Percentiles rank a stretch among this genome's conserved stretches.
Conservation (phyloP, 1,140 invertebrate species). For the Cephus cinctus region DNA sequence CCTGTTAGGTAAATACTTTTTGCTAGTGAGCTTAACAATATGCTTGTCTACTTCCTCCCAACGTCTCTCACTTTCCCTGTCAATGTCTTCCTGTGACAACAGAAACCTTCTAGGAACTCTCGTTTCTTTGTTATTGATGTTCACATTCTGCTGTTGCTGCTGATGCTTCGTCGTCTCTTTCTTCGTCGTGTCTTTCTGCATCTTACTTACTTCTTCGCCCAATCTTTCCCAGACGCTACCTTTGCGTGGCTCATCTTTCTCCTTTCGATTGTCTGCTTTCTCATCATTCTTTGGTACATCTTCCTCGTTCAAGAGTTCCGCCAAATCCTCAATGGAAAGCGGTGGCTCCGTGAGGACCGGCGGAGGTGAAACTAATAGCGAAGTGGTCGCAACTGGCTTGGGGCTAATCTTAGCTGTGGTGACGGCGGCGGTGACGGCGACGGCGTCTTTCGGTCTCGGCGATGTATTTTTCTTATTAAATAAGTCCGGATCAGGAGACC, state of each 20-base stretch:
- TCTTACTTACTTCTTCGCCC: not conserved
- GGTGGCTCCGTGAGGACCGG: conserved; percentile 28
- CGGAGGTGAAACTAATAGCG: conserved; percentile 30
- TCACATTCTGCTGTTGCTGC: not conserved
- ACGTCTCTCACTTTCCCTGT: conserved; percentile 25
- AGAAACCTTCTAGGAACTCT: conserved; percentile 4
- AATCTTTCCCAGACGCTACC: conserved; percentile 2
- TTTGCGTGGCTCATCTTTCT: conserved; percentile 1
- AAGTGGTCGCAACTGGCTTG: conserved; percentile 11
- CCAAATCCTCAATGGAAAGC: conserved; percentile 35
- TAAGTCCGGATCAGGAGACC: conserved; percentile 29
- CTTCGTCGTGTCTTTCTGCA: conserved; percentile 9
- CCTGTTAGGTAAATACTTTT: conserved; percentile 6
- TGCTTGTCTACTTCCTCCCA: conserved; percentile 33
- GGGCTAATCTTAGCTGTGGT: not conserved
- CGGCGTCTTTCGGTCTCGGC: conserved; percentile 15
- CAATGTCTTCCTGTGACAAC: conserved; percentile 16
- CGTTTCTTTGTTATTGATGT: not conserved
- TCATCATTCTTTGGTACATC: not conserved
- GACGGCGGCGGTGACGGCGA: not conserved
- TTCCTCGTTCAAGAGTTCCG: conserved; percentile 32
- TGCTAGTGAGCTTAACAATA: conserved; percentile 19
- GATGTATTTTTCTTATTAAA: conserved; percentile 12
- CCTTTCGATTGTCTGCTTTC: conserved; percentile 1
- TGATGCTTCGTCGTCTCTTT: not conserved